Evolutionary conservation across 2,888 invertebrate species (phyloP).

Genomic region (Bembecia ichneumoniformis): DNA sequence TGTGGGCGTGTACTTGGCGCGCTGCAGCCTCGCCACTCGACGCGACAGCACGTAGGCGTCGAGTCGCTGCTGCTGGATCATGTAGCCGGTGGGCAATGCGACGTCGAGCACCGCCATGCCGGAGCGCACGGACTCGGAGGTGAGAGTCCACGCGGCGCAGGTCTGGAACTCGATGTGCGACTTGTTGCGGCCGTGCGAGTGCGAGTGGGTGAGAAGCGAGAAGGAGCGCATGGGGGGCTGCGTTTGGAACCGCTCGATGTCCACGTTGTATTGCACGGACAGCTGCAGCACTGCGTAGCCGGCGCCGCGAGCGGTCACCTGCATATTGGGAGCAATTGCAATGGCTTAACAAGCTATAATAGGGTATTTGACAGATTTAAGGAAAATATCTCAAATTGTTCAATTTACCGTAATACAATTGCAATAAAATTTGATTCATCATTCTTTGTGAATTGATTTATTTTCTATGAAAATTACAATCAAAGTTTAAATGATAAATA

Average conservation of each 20-base stretch:
- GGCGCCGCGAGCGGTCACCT: slow-evolving; percentile 89
- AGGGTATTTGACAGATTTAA: too few relatives aligned
- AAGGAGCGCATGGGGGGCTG: slow-evolving; percentile 87
- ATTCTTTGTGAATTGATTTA: too few relatives aligned
- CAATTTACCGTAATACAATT: too few relatives aligned
- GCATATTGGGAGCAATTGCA: too few relatives aligned
- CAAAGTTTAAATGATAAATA: too few relatives aligned
- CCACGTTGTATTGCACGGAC: slow-evolving; percentile 93
- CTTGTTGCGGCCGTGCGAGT: slow-evolving; percentile 91
- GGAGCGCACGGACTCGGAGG: slow-evolving; percentile 84
- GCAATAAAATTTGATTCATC: too few relatives aligned
- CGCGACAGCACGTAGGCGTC: slow-evolving; percentile 88
- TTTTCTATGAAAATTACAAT: too few relatives aligned
- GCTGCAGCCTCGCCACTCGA: slow-evolving; percentile 84
- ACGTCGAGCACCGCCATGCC: slow-evolving; percentile 92
- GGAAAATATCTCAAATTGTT: too few relatives aligned
- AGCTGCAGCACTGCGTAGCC: slow-evolving; percentile 96
- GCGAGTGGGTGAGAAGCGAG: slow-evolving; percentile 79
- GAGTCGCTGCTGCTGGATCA: slow-evolving; percentile 90
- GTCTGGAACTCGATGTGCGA: slow-evolving; percentile 90
- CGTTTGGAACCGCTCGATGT: slow-evolving; percentile 86
- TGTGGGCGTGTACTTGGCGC: slow-evolving; percentile 85
- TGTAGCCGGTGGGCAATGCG: slow-evolving; percentile 91
- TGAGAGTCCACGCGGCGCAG: slow-evolving; percentile 91
- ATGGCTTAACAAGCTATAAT: too few relatives aligned